Evolutionary conservation across 2,797 vertebrate species (phyloP).

Genomic region (Premnoplex brunnescens): DNA sequence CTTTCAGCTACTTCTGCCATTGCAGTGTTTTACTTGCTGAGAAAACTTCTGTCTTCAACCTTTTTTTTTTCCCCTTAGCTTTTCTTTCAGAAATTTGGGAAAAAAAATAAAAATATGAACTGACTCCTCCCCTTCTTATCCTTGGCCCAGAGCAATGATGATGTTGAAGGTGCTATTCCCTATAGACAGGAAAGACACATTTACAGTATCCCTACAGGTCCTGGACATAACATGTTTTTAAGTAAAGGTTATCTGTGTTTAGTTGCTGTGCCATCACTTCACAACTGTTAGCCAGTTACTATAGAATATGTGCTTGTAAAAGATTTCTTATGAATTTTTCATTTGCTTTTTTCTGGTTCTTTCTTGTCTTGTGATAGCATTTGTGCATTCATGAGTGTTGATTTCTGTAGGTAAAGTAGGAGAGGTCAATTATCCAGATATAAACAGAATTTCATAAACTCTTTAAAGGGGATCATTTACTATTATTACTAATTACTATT

Average conservation of each 20-base stretch:
- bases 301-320: not conserved
- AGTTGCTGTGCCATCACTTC: not conserved
- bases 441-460: not conserved
- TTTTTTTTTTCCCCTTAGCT: not conserved
- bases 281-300: not conserved
- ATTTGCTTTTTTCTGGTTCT: not conserved
- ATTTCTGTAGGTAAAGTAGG: not conserved
- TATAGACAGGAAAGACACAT: not conserved
- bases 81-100: not conserved
- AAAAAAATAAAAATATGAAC: accelerated
- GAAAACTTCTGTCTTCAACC: not conserved
- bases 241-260: not conserved
- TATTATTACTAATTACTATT: not conserved
- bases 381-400: not conserved
- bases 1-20: not conserved
- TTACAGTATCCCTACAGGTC: not conserved
- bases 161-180: not conserved
- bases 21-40: not conserved
- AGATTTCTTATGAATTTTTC: not conserved
- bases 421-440: not conserved
- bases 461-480: not conserved
- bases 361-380: not conserved
- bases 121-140: not conserved
- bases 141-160: not conserved
- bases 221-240: not conserved